Percentiles rank a stretch among this genome's conserved stretches.
Evolutionary conservation across 2,797 vertebrate species (phyloP).

Genomic region (Sebastes hopkinsi): DNA sequence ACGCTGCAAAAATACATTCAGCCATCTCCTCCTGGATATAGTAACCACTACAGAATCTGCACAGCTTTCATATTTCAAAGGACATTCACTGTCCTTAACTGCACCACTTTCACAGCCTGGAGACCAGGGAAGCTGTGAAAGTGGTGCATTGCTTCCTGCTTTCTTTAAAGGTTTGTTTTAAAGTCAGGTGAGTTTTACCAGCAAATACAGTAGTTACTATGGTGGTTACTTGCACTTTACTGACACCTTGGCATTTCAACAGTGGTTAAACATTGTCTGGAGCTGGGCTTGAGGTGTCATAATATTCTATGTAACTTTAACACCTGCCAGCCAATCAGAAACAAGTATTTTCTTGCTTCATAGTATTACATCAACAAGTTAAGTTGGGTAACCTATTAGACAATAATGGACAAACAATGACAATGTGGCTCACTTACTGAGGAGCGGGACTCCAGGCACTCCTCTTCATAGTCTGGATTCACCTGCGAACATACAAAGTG

Average conservation of each 20-base stretch:
- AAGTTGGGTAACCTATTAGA: background rate
- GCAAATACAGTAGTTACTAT: background rate
- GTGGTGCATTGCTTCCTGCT: too few relatives aligned
- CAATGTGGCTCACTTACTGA: constrained; percentile 69
- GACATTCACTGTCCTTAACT: background rate
- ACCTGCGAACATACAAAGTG: constrained; percentile 66
- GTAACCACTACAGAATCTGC: background rate
- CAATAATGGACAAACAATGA: background rate
- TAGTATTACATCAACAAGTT: background rate
- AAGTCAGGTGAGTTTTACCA: background rate
- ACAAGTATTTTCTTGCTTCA: background rate
- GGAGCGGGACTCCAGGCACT: constrained; percentile 78
- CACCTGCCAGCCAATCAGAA: background rate
- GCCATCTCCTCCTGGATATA: background rate
- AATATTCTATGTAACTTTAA: background rate
- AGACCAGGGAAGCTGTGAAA: too few relatives aligned
- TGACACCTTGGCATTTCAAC: background rate
- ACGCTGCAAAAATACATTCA: background rate
- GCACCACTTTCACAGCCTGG: background rate
- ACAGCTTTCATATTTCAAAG: background rate
- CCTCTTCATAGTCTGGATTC: constrained; percentile 85
- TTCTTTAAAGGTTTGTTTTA: background rate
- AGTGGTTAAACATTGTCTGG: background rate
- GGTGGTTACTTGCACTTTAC: background rate
- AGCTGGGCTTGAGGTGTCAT: background rate